Evolutionary conservation across 2,797 vertebrate species (phyloP), one percentile per base, ranked within the genome.

Genomic region (Neopelma chrysocephalum): DNA sequence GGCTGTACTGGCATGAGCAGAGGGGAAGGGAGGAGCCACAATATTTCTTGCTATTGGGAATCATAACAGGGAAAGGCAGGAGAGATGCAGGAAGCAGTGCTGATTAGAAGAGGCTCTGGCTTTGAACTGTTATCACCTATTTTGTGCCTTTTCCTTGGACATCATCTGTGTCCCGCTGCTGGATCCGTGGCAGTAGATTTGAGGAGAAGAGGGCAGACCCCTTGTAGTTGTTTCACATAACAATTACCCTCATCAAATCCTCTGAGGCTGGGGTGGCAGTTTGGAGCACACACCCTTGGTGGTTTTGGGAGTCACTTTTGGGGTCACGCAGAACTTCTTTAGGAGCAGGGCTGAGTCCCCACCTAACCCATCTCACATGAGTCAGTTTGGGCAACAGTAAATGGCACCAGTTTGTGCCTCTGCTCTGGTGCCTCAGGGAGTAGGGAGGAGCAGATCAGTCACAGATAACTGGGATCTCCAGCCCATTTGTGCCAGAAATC

Each of bases 401-500:
- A 16, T 3, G 21, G n/a, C 31, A 18, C 15, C 34, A 2, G 0
- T 42, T 65, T 40, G 56, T 82, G 36, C 77, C 77, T 57, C 40
- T 47, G 73, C 76, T n/a, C 70, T 16, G 48, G 45, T 53, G 65
- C 77, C 80, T 82, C n/a, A 1, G 66, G 65, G 77, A 1, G 65
- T 32, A 1, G 5, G 89, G 80, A 94, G 90, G 66, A 89, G 88
- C 71, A 47, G 94, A 90, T 94, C 91, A 70, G 66, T 61, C 57
- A 58, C 77, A 56, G 82, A 89, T 61, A 73, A 76, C 87, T 6
- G 38, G 84, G 73, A 87, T 87, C 85, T 94, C 93, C 79, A 64
- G 64, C 73, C 89, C 66, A 2, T 62, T 88, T 20, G 48, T 94
- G 90, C 94, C 87, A 53, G 82, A 64, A 94, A 95, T 76, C 96